Conservation (phyloP, 2,113 vertebrate genomes). For the Casuarius casuarius region DNA sequence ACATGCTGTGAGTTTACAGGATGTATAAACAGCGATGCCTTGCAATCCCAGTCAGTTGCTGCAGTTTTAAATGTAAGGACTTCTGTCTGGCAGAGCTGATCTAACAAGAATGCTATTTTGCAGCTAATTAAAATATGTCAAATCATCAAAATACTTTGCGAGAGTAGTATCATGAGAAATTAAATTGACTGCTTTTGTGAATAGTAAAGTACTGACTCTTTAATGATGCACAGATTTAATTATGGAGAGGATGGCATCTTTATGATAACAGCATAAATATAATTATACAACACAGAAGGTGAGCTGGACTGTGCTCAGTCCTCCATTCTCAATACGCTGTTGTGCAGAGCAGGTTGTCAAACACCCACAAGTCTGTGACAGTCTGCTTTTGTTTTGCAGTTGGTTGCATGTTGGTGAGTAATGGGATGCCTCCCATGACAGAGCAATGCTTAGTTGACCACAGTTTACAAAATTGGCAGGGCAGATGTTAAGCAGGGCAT, state of each 20-base stretch:
- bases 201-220: conserved; percentile 2
- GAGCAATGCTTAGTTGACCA: conserved; percentile 33
- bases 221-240: conserved; percentile 31
- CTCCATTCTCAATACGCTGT: background rate
- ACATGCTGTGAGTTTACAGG: background rate
- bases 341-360: conserved; percentile 51
- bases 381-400: conserved; percentile 20
- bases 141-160: conserved; percentile 17
- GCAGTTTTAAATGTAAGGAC: background rate
- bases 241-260: conserved; percentile 18
- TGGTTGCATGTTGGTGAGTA: background rate
- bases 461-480: background rate
- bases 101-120: background rate
- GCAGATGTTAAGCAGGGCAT: background rate
- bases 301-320: background rate
- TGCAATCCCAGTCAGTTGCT: background rate
- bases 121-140: conserved; percentile 23
- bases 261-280: conserved; percentile 24
- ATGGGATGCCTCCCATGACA: background rate
- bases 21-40: background rate
- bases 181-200: conserved; percentile 21
- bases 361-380: conserved; percentile 36
- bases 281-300: background rate
- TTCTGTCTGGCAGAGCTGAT: background rate
- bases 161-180: background rate